phyloP scores from a whole-genome alignment of 2,888 invertebrate species.

The Venusia cambrica region DNA sequence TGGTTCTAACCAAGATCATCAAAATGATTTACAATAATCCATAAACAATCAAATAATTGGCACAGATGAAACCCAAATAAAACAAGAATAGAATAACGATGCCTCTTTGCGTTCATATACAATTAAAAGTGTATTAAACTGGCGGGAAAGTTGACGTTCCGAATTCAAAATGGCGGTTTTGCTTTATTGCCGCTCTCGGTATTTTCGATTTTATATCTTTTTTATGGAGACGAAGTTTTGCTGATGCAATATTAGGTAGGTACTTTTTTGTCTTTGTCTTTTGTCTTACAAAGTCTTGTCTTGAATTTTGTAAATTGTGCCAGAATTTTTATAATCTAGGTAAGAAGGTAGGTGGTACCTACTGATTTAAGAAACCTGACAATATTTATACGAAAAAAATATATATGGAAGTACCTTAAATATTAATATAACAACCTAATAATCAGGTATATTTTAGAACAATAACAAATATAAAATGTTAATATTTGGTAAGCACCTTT shows the following conservation, averaged over 20 bases:
- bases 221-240: constrained; percentile 22
- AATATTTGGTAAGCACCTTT: no score
- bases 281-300: background rate
- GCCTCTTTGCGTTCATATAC: constrained; percentile 22
- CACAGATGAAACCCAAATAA: constrained; percentile 26
- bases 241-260: constrained; percentile 16
- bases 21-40: no score
- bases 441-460: no score
- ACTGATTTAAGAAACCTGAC: no score
- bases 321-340: background rate
- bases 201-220: constrained; percentile 28
- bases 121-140: constrained; percentile 40
- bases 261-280: no score
- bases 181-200: constrained; percentile 26
- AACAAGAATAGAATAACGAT: constrained; percentile 31
- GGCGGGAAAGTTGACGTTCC: constrained; percentile 31
- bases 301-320: background rate
- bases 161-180: constrained; percentile 28
- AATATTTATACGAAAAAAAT: no score
- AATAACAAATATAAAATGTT: no score
- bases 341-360: no score
- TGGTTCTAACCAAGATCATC: no score
- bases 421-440: no score
- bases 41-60: constrained; percentile 12
- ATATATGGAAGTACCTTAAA: no score